Evolutionary conservation across 1,140 invertebrate genomes (phyloP), one percentile per base, ranked within the genome.

Genomic region (Diplogasteroides magnus): DNA sequence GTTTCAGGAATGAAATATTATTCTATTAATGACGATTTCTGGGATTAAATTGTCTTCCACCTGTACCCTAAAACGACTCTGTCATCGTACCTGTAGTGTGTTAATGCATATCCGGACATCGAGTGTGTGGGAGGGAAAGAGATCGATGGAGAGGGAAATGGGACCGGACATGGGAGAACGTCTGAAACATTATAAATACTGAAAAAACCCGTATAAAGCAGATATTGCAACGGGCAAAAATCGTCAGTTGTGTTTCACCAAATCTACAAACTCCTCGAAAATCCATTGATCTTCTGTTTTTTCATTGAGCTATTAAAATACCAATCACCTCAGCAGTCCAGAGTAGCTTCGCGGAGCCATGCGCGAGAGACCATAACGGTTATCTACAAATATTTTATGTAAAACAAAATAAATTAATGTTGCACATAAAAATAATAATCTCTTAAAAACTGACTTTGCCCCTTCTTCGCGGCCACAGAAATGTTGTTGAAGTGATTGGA

Each of bases 101-200:
- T 71, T 32, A n/a, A 71, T 63, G 61, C 69, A 71, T 2, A 71
- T 71, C 32, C 63, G n/a, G 15, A 71, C 62, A 61, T 71, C 69
- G 11, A 71, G 37, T 28, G 57, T 58, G 29, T 71, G 61, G 25
- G 69, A 71, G 23, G 69, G 69, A 23, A 31, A 71, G 2, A 71
- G 55, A 27, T 71, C 69, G 15, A 71, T 59, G 37, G 69, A 71
- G 61, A 71, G 63, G 56, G 58, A 32, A 55, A 71, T 63, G 3
- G 69, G 69, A 27, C 61, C 37, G 19, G 37, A 48, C 6, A 48
- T 48, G 6, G 37, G 37, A 48, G 37, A 6, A 11, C 37, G 37
- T 48, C 37, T 48, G 37, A 48, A 48, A 48, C 19, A 48, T 48
- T 11, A 19, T 11, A 19, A 48, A n/a, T n/a, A n/a, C n/a, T n/a